Evolutionary conservation across 64 coral and sea anemone species (phyloP).

Genomic region (Porites australiensis): DNA sequence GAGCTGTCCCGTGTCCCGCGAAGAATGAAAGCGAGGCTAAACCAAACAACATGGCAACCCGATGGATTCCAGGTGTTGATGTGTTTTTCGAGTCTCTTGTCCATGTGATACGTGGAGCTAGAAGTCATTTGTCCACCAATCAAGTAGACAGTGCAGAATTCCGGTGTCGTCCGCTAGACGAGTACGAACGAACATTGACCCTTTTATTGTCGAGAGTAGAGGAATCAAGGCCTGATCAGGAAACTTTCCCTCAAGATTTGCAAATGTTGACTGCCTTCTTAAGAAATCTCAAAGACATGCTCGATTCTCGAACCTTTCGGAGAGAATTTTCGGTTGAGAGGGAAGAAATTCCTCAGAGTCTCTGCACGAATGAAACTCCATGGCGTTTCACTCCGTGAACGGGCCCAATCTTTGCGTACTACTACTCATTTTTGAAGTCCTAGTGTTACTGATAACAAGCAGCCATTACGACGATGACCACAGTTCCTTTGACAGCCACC

Average conservation of each 20-base stretch:
- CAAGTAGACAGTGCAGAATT: conserved; percentile 32
- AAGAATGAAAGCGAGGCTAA: neutral
- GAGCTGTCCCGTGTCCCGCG: neutral
- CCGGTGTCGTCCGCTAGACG: conserved; percentile 8
- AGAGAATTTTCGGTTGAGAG: neutral
- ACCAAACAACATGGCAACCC: conserved; percentile 11
- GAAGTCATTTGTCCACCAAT: no score
- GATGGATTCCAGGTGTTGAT: no score
- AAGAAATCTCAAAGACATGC: neutral
- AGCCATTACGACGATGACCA: no score
- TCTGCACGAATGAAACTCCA: no score
- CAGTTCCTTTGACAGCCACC: no score
- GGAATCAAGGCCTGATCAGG: conserved; percentile 24
- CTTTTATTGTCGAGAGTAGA: conserved; percentile 4
- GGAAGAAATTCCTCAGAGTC: no score
- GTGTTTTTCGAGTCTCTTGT: no score
- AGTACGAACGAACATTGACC: conserved; percentile 20
- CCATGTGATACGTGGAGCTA: no score
- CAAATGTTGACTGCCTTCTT: neutral
- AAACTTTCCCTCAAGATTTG: neutral
- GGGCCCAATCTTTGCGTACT: no score
- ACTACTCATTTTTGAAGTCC: no score
- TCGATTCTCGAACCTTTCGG: neutral
- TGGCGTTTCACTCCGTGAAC: no score
- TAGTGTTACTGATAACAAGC: no score